Base-by-base conservation (phyloP, 2,888 invertebrate genomes). In the Lasioglossum pauxillum region DNA sequence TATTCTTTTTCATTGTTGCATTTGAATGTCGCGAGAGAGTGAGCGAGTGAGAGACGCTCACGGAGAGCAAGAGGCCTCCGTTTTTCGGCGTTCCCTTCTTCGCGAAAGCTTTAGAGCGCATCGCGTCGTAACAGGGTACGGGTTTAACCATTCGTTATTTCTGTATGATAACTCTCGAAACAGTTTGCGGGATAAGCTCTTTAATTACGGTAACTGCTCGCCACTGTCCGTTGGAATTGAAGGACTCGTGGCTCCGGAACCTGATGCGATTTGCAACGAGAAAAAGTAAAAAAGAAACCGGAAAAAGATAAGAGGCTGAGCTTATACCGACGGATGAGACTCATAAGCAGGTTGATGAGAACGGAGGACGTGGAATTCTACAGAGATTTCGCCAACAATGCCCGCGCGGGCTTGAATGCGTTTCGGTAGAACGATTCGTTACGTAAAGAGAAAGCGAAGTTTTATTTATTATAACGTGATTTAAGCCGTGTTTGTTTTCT, bases 151-250 rank as follows among this genome's bases (percentile, higher is more conserved):
- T 78, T 75, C 72, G 64, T 78, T 75, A 78, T 46, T 73, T 57
- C 64, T 67, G 31, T 46, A 44, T 53, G 83, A 83, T 79, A 83
- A 75, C 75, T 53, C 72, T 67, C 23, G 64, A 67, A 82, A 57
- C 78, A 71, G 82, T 44, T 83, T 27, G 49, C 64, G 53, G 27
- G 75, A 85, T 76, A 83, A 84, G 73, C 67, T 67, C 72, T 75
- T 75, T 76, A 83, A 83, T 85, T 85, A 85, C 67, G 73, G 57
- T 76, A 76, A 85, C 79, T 60, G 83, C 67, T 49, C 7, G 75
- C 27, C 57, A 35, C 76, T 41, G 41, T 27, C 12, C 35, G 57
- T 41, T 49, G 46, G 69, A n/a, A 73, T 69, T 83, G 78, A 79
- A 83, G 31, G 76, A 35, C 83, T 69, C 67, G 46, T 12, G 46